A percentile compares a stretch with the other conserved stretches of the same genome.
Evolutionary conservation across 2,797 vertebrate species (phyloP).

Genomic region (Gallirallus australis): DNA sequence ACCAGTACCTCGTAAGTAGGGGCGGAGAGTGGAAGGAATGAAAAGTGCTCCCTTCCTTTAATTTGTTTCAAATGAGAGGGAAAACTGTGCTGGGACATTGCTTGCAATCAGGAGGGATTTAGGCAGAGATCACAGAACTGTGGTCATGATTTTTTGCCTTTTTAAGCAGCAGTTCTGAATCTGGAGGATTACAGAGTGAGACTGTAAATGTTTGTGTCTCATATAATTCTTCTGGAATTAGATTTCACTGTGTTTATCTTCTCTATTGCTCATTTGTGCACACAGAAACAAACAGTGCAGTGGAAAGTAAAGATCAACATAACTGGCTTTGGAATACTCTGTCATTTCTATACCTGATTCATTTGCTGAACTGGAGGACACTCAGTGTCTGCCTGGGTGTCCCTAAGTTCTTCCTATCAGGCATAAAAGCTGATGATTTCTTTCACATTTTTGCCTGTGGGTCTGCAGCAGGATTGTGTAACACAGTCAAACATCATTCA

Average conservation of each 20-base stretch:
- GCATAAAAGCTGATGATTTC: not conserved
- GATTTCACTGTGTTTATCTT: not conserved
- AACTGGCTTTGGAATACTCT: not conserved
- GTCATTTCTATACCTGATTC: not conserved
- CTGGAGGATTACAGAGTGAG: not conserved
- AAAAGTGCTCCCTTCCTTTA: not conserved
- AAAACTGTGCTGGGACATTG: not conserved
- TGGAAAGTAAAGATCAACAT: not conserved
- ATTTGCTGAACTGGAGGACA: not conserved
- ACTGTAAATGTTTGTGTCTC: not conserved
- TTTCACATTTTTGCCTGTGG: not conserved
- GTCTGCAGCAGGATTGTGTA: not conserved
- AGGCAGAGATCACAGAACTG: not conserved
- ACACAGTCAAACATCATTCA: not conserved
- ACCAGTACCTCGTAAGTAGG: not conserved
- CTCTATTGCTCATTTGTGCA: not conserved
- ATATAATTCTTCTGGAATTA: not conserved
- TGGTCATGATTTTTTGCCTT: not conserved
- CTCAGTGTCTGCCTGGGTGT: not conserved
- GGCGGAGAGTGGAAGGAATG: not conserved
- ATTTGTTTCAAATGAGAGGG: not conserved
- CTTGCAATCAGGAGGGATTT: not conserved
- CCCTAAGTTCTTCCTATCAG: not conserved
- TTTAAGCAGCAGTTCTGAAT: not conserved
- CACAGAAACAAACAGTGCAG: fast-evolving